Conservation (phyloP, 2,797 vertebrate genomes). For the Decapterus maruadsi region DNA sequence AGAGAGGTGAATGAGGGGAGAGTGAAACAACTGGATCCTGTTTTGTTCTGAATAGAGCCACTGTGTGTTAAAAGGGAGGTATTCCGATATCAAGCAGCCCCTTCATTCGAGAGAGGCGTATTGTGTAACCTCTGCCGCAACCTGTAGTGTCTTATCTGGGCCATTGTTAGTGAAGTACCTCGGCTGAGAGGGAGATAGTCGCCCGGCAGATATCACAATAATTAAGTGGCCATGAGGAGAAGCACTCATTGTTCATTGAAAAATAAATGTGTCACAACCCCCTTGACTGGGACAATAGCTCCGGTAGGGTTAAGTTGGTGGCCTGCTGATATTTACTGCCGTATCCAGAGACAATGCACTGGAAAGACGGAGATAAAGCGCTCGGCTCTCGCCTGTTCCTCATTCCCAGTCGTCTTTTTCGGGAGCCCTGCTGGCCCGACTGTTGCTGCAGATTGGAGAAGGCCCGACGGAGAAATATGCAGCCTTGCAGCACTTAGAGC, state of each 20-base stretch:
- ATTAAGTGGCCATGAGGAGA: constrained; percentile 51
- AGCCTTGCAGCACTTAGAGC: constrained; percentile 39
- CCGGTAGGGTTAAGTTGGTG: constrained; percentile 4
- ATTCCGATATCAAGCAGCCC: constrained; percentile 46
- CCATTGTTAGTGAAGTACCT: constrained; percentile 57
- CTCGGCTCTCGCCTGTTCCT: constrained; percentile 26
- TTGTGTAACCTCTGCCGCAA: constrained; percentile 43
- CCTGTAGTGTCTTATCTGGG: constrained; percentile 44
- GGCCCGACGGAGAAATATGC: constrained; percentile 44
- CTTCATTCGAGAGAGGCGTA: constrained; percentile 40
- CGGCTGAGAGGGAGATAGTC: constrained; percentile 30
- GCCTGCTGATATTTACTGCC: constrained; percentile 19
- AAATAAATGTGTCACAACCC: constrained; percentile 34
- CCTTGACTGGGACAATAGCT: constrained; percentile 1
- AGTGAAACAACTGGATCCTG: constrained; percentile 43
- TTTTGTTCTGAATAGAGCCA: constrained; percentile 61
- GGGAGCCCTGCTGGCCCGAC: constrained; percentile 26
- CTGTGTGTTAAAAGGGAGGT: constrained; percentile 47
- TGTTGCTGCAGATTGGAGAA: constrained; percentile 35
- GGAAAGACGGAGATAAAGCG: constrained; percentile 25
- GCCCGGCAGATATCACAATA: constrained; percentile 40
- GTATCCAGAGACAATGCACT: constrained; percentile 8
- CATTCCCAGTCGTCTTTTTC: constrained; percentile 37
- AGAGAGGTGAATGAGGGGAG: constrained; percentile 46
- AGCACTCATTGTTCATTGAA: constrained; percentile 46